phyloP scores from a whole-genome alignment of 2,888 invertebrate species.

The Melieria crassipennis region DNA sequence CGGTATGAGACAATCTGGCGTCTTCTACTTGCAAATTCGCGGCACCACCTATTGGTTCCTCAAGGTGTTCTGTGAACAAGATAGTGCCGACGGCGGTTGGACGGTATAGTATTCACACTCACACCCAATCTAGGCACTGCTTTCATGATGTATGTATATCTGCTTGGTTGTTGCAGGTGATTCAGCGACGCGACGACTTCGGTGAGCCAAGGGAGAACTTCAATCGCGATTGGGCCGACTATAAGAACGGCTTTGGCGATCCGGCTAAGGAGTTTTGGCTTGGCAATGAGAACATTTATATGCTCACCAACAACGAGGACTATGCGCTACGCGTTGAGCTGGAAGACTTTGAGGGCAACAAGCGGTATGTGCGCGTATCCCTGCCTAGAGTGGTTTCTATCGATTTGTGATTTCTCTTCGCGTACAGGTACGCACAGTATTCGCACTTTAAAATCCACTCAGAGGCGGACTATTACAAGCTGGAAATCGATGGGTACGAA shows the following conservation, averaged over 20 bases:
- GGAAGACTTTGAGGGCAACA: slow-evolving; percentile 93
- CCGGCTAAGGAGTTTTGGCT: slow-evolving; percentile 91
- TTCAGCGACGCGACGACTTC: slow-evolving; percentile 88
- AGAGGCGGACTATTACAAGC: slow-evolving; percentile 89
- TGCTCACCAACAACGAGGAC: slow-evolving; percentile 92
- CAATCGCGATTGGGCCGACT: slow-evolving; percentile 91
- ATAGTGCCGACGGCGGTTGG: slow-evolving; percentile 90
- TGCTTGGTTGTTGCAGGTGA: slow-evolving; percentile 71
- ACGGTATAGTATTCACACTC: slow-evolving; percentile 73
- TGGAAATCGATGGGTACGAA: slow-evolving; percentile 92
- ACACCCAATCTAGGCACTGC: background rate
- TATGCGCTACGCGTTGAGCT: slow-evolving; percentile 87
- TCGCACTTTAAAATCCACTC: slow-evolving; percentile 93
- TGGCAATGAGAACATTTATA: slow-evolving; percentile 92
- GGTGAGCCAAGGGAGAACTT: slow-evolving; percentile 90
- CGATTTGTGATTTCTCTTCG: slow-evolving; percentile 2
- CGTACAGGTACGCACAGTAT: slow-evolving; percentile 84
- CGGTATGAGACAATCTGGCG: slow-evolving; percentile 87
- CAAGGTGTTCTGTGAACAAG: slow-evolving; percentile 91
- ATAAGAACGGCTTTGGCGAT: slow-evolving; percentile 93
- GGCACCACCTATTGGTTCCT: slow-evolving; percentile 94
- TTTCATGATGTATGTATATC: background rate
- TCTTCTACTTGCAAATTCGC: slow-evolving; percentile 88
- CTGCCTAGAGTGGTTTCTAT: background rate
- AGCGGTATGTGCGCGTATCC: slow-evolving; percentile 71